Percentiles rank a stretch among this genome's conserved stretches.
phyloP scores from a whole-genome alignment of 2,888 invertebrate genomes.

The Tenodera sinensis region DNA sequence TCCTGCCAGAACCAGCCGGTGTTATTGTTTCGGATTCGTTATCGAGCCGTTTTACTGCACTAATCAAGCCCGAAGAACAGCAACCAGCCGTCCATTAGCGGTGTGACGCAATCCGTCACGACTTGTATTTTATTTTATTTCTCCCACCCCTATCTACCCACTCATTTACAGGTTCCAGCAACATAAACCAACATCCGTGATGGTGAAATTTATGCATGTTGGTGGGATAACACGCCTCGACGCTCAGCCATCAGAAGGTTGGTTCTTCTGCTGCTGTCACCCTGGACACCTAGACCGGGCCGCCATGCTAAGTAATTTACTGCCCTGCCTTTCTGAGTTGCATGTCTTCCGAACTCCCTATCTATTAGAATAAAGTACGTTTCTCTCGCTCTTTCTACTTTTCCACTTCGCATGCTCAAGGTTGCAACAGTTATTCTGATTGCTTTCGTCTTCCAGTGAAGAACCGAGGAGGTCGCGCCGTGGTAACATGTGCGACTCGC shows the following conservation, averaged over 20 bases:
- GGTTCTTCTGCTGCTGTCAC: background rate
- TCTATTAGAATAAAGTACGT: background rate
- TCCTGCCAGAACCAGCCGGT: background rate
- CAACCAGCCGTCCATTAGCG: background rate
- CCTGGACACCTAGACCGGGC: background rate
- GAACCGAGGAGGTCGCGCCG: background rate
- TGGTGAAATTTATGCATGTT: background rate
- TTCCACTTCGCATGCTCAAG: background rate
- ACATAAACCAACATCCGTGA: background rate
- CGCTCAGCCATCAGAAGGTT: background rate
- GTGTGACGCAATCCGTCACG: background rate
- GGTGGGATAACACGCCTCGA: background rate
- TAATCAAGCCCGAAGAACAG: background rate
- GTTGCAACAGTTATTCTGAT: background rate
- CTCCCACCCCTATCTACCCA: background rate
- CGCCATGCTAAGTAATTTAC: background rate
- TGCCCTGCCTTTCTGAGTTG: background rate
- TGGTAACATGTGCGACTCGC: too few relatives aligned
- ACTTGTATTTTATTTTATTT: background rate
- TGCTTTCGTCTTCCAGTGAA: background rate
- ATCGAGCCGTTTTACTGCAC: background rate
- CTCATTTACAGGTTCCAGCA: background rate
- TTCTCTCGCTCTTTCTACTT: background rate
- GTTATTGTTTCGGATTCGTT: background rate
- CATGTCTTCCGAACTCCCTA: background rate